These are phyloP conservation scores for Solea senegalensis DNA, from an alignment of 2,113 vertebrate genomes.

Conservation along the genomic window DNA sequence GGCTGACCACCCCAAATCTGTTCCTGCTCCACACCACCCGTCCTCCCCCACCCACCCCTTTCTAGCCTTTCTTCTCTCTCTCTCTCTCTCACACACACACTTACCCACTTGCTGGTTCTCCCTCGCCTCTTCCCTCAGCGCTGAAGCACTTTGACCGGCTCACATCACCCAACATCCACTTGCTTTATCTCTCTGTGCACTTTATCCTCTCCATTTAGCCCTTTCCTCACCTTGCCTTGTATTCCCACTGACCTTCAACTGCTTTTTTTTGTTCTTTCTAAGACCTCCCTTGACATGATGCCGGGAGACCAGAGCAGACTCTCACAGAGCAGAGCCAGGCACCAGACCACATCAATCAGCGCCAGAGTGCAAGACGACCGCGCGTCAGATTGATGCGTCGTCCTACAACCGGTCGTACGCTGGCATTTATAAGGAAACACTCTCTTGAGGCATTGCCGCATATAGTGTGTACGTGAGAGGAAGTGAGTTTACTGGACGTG, in stretches of 20 bases:
- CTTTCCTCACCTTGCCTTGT: slow-evolving; percentile 48
- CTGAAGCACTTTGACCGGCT: slow-evolving; percentile 26
- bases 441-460: slow-evolving; percentile 16
- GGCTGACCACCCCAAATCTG: slow-evolving; percentile 70
- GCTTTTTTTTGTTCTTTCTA: slow-evolving; percentile 20
- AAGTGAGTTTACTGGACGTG: slow-evolving; percentile 19
- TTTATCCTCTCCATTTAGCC: slow-evolving; percentile 34
- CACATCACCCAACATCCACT: slow-evolving; percentile 18
- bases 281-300: slow-evolving; percentile 60
- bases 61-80: slow-evolving; percentile 12
- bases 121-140: slow-evolving; percentile 13
- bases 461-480: slow-evolving; percentile 2
- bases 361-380: slow-evolving; percentile 39
- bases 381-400: slow-evolving; percentile 71
- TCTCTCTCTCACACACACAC: slow-evolving; percentile 5
- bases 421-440: slow-evolving; percentile 45
- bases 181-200: slow-evolving; percentile 35
- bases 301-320: slow-evolving; percentile 54
- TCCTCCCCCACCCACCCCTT: slow-evolving; percentile 46
- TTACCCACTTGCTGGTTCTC: slow-evolving; percentile 32
- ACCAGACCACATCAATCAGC: slow-evolving; percentile 72
- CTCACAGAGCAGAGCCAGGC: slow-evolving; percentile 50
- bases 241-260: slow-evolving; percentile 52
- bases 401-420: slow-evolving; percentile 57
- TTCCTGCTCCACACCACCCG: slow-evolving; percentile 49